Evolutionary conservation across 2,113 vertebrate species (phyloP), one percentile per base, ranked within the genome.

Genomic region (Apistogramma diplotaenia): DNA sequence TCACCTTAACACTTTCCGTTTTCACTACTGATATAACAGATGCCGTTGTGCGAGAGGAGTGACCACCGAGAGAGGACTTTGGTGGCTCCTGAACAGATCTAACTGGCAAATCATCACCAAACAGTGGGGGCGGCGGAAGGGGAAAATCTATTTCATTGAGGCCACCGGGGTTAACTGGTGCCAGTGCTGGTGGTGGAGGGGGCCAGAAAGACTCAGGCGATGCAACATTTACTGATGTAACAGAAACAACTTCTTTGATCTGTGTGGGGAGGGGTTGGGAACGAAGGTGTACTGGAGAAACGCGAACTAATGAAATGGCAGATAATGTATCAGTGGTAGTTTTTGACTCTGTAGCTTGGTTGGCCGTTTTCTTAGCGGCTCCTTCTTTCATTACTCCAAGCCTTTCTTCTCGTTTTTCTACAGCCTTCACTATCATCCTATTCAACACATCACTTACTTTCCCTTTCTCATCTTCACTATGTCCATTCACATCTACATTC

Each of bases 231-330:
- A 49, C 61, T 29, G 75, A 35, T n/a, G 72, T 21, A 40, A 15
- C n/a, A 11, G 81, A 31, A 21, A 72, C 2, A 21, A 67, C 40
- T 43, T 55, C 71, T 40, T 60, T 37, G 49, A 21, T 74, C 86
- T 94, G 96, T 87, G 93, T 96, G 6, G 60, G 65, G 0, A 94
- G 95, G 0, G 96, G 95, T 0, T 95, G 95, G 2, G 96, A 96
- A 0, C 96, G 96, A 6, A 92, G 94, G 61, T 97, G 95, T 37
- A 94, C 87, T 0, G 96, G 94, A 10, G 96, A 95, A 70, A 83
- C 56, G 1, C 21, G 85, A 13, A 18, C 57, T 80, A 84, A 76
- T 75, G 81, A 83, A 86, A 85, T 76, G 55, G 70, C 31, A 55
- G 87, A 21, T 74, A 82, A 29, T 1, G 18, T 59, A 23, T 84